Evolutionary conservation across 2,888 invertebrate species (phyloP).

Genomic region (Sarcophaga caerulescens): DNA sequence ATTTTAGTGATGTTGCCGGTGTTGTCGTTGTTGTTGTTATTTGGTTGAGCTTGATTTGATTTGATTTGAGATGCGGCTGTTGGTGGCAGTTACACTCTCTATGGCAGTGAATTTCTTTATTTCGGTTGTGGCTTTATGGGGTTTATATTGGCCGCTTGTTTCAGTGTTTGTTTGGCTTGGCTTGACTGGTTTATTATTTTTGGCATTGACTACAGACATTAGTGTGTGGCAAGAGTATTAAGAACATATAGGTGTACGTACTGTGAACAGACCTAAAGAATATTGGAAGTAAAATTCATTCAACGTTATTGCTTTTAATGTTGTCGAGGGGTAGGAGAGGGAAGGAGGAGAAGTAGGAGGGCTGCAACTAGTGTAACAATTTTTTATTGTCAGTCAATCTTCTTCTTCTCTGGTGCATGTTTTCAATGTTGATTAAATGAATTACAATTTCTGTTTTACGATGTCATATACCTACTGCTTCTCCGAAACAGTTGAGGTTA

Average conservation of each 20-base stretch:
- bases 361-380: neutral
- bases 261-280: no score
- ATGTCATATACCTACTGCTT: no score
- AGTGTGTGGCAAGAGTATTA: no score
- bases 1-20: no score
- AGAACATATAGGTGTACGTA: neutral
- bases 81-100: neutral
- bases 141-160: neutral
- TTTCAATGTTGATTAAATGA: neutral
- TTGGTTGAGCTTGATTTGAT: neutral
- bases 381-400: neutral
- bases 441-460: neutral
- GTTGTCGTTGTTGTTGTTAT: no score
- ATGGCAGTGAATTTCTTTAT: neutral
- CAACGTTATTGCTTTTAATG: no score
- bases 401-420: neutral
- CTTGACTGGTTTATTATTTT: neutral
- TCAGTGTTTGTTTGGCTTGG: neutral
- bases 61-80: neutral
- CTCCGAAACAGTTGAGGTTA: no score
- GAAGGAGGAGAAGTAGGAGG: no score
- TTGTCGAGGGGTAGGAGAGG: no score
- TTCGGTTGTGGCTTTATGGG: neutral
- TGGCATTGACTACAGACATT: slow-evolving; percentile 18
- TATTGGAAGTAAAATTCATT: no score